Conservation (phyloP, 2,113 vertebrate species). For the Cariama cristata region DNA sequence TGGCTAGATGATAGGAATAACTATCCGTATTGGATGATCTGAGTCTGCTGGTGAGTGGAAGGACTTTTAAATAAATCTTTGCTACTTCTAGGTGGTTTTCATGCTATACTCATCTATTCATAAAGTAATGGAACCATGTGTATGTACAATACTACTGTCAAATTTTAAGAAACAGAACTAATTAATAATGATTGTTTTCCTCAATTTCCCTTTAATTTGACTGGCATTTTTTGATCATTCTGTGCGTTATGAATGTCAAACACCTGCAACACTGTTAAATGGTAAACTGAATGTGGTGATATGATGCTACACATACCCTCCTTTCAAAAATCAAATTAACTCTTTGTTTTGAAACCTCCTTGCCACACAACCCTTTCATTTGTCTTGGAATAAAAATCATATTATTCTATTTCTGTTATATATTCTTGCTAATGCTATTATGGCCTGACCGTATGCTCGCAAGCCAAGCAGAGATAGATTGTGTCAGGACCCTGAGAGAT, state of each 20-base stretch:
- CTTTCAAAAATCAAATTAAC: background rate
- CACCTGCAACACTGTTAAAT: background rate
- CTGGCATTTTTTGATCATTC: background rate
- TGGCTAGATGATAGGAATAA: background rate
- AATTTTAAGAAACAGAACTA: background rate
- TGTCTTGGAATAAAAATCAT: conserved; percentile 3
- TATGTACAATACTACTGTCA: background rate
- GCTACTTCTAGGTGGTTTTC: background rate
- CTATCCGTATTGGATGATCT: background rate
- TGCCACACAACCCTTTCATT: background rate
- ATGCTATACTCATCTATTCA: background rate
- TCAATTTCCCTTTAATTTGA: background rate
- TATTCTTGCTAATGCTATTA: conserved; percentile 21
- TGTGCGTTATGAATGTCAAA: background rate
- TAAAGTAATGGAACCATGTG: rapidly evolving
- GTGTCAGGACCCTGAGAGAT: background rate
- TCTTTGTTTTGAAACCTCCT: background rate
- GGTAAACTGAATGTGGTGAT: background rate
- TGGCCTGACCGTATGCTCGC: background rate
- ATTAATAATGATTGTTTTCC: background rate
- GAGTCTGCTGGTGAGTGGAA: background rate
- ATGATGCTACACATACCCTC: background rate
- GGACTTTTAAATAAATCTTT: background rate
- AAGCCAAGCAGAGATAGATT: background rate
- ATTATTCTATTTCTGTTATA: conserved; percentile 19